Evolutionary conservation across 2,113 vertebrate genomes (phyloP).

Genomic region (Bagarius yarrelli): DNA sequence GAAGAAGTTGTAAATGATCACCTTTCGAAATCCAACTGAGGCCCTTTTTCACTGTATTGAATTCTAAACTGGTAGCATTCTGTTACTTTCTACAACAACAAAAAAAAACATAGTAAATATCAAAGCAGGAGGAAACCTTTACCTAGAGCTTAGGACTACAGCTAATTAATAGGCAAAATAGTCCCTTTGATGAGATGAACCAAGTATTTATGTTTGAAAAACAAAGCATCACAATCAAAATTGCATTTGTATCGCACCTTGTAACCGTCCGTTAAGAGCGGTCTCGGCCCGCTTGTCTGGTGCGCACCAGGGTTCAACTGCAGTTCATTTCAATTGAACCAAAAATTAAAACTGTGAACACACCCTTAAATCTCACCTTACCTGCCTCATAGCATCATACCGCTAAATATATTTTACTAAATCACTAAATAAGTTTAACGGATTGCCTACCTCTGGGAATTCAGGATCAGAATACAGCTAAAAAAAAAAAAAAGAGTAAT

Average conservation of each 20-base stretch:
- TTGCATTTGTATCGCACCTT: too few relatives aligned
- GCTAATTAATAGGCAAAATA: too few relatives aligned
- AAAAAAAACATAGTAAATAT: slow-evolving; percentile 2
- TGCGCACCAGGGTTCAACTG: too few relatives aligned
- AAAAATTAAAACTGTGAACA: too few relatives aligned
- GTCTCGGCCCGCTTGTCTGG: too few relatives aligned
- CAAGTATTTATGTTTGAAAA: too few relatives aligned
- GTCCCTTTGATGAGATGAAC: too few relatives aligned
- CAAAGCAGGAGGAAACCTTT: not conserved
- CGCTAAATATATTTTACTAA: not conserved
- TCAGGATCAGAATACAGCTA: slow-evolving; percentile 86
- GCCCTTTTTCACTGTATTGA: slow-evolving; percentile 81
- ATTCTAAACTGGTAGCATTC: slow-evolving; percentile 96
- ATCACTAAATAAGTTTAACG: not conserved
- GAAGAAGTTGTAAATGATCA: slow-evolving; percentile 41
- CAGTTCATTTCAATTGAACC: too few relatives aligned
- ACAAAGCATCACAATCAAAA: too few relatives aligned
- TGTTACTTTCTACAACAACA: slow-evolving; percentile 82
- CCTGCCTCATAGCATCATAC: not conserved
- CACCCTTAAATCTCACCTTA: not conserved
- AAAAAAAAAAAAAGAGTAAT: slow-evolving; percentile 28
- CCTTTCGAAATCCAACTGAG: slow-evolving; percentile 86
- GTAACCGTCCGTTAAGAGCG: too few relatives aligned
- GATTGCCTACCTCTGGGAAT: slow-evolving; percentile 78
- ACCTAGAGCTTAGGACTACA: not conserved